Base-by-base conservation (phyloP, 2,113 vertebrate species). In the Petrocephalus zakoni region DNA sequence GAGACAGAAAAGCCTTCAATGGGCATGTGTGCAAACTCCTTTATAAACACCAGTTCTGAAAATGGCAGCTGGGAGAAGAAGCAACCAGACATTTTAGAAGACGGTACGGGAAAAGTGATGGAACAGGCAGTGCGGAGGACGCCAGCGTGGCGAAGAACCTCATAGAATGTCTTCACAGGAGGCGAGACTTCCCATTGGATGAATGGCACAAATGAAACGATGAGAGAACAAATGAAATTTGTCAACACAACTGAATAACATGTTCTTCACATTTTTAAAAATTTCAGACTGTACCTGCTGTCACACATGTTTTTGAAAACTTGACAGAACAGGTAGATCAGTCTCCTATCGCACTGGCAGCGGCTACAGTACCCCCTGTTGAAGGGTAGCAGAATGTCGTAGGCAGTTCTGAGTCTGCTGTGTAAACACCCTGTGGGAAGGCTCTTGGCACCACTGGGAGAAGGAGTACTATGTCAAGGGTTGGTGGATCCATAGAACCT, bases 1-100 rank as follows among this genome's bases (percentile, higher is more conserved):
- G 94, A 95, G 94, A 95, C 93, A 94, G 91, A 88, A 94, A 93
- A 92, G 95, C 93, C 94, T 94, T 95, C 94, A 95, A 95, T 92
- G 91, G 22, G 93, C 91, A 94, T 91, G 22, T 94, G 93, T 93
- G 94, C 92, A 94, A 93, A 93, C 93, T 94, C 93, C 89, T 75
- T 87, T 90, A 58, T 90, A 88, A 91, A 61, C 47, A 81, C 90
- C 89, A 89, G 86, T 91, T 90, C 86, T 88, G 88, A 87, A 88
- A 21, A 29, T 2, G 46, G 87, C 34, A 11, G 75, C 34, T 5
- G 19, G 25, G 25, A 88, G 53, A 56, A 58, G 9, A 58, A 88
- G 87, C 9, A 3, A 42, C 68, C 21, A 29, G 61, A 49, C 8
- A 72, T 61, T 49, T 87, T 51, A 51, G 11, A 13, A 25, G 37